phyloP scores from a whole-genome alignment of 2,888 invertebrate genomes.

The Drosophila greeni region DNA sequence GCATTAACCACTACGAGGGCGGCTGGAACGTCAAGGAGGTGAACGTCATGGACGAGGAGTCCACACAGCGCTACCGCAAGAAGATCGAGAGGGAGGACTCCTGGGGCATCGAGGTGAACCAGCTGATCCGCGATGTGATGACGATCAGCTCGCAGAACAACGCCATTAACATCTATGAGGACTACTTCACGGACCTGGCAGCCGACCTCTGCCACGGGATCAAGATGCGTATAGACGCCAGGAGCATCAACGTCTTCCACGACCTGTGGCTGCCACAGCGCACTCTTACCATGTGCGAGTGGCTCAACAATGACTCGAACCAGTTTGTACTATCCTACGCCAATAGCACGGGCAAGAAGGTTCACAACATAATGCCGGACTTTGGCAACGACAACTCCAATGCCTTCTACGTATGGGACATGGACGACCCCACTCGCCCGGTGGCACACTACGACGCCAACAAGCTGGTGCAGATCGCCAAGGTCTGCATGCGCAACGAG shows the following conservation, averaged over 20 bases:
- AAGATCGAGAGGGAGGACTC: slow-evolving; percentile 89
- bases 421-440: slow-evolving; percentile 80
- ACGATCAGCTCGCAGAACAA: slow-evolving; percentile 83
- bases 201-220: slow-evolving; percentile 78
- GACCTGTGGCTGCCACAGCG: slow-evolving; percentile 80
- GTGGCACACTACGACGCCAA: slow-evolving; percentile 85
- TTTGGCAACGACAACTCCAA: slow-evolving; percentile 58
- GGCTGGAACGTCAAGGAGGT: slow-evolving; percentile 89
- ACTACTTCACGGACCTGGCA: slow-evolving; percentile 83
- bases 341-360: slow-evolving; percentile 31
- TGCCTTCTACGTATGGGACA: slow-evolving; percentile 72
- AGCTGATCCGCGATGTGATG: slow-evolving; percentile 54
- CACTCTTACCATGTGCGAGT: slow-evolving; percentile 82
- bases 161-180: slow-evolving; percentile 88
- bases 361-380: slow-evolving; percentile 4
- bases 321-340: slow-evolving; percentile 65
- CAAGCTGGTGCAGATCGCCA: slow-evolving; percentile 86
- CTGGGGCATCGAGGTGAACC: slow-evolving; percentile 83
- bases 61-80: slow-evolving; percentile 85
- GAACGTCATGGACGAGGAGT: slow-evolving; percentile 83
- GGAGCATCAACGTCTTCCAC: slow-evolving; percentile 84
- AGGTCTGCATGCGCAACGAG: slow-evolving; percentile 92
- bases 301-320: slow-evolving; percentile 82
- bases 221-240: slow-evolving; percentile 81
- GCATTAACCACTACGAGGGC: slow-evolving; percentile 88